phyloP scores from a whole-genome alignment of 2,888 invertebrate genomes.

The Amphipyra berbera region DNA sequence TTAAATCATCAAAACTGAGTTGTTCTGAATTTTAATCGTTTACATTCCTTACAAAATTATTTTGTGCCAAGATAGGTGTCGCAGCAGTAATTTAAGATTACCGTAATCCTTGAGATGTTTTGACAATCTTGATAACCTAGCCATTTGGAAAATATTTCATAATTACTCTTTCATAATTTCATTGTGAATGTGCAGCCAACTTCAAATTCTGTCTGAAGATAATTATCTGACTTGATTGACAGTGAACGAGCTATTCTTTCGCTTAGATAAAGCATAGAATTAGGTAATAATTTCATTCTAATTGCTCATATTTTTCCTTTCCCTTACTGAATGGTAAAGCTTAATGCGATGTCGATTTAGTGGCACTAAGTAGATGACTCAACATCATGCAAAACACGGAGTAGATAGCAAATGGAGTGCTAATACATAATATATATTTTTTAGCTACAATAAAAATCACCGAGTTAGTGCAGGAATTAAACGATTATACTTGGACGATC shows the following conservation, averaged over 20 bases:
- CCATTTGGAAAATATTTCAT: constrained; percentile 41
- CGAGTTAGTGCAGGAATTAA: too few species aligned
- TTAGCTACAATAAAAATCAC: too few species aligned
- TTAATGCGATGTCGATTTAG: constrained; percentile 9
- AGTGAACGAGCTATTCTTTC: constrained; percentile 47
- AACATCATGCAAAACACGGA: constrained; percentile 1
- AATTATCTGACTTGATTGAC: constrained; percentile 52
- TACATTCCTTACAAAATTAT: too few species aligned
- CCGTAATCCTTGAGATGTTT: constrained; percentile 33
- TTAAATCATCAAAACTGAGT: too few species aligned
- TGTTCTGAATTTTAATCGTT: too few species aligned
- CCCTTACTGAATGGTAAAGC: constrained; percentile 14
- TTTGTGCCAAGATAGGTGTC: constrained; percentile 10
- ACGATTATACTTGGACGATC: too few species aligned
- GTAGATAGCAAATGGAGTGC: constrained; percentile 9
- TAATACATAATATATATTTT: neutral
- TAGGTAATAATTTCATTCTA: constrained; percentile 42
- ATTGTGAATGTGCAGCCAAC: constrained; percentile 47
- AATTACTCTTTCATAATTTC: constrained; percentile 47
- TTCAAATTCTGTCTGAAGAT: constrained; percentile 43
- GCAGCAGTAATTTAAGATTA: constrained; percentile 8
- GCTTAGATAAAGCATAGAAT: constrained; percentile 28
- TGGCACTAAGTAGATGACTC: constrained; percentile 15
- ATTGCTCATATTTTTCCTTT: constrained; percentile 27
- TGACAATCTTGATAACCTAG: constrained; percentile 25